Conservation (phyloP, 2,113 vertebrate species). For the Pomatostomus ruficeps region DNA sequence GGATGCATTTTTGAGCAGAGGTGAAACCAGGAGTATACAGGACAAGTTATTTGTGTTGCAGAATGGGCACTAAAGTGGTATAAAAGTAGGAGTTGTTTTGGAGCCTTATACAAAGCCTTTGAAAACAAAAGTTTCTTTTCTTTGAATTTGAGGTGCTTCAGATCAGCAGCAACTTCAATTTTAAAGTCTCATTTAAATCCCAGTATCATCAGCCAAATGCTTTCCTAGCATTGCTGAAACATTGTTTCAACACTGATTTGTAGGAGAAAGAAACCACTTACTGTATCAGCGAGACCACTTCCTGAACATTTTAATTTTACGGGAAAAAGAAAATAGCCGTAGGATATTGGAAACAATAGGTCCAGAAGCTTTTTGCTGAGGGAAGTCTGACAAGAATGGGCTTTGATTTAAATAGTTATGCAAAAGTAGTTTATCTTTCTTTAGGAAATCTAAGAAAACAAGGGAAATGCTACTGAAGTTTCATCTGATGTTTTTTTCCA, state of each 20-base stretch:
- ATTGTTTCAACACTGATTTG: background rate
- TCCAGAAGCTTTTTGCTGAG: background rate
- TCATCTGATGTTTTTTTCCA: background rate
- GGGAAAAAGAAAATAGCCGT: conserved; percentile 23
- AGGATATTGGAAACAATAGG: conserved; percentile 51
- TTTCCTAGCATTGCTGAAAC: background rate
- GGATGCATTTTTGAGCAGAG: background rate
- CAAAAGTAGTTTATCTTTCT: background rate
- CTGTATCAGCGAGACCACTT: background rate
- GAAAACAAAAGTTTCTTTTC: background rate
- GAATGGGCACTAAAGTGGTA: background rate
- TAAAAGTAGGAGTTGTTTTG: background rate
- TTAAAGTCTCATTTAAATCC: background rate
- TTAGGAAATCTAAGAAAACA: background rate
- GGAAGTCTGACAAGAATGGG: background rate
- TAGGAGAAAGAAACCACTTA: background rate
- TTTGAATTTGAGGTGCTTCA: background rate
- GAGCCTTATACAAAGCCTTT: background rate
- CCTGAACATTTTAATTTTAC: conserved; percentile 32
- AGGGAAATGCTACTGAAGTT: background rate
- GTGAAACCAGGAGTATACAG: background rate
- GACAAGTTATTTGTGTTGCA: background rate
- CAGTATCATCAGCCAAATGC: background rate
- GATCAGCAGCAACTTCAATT: background rate
- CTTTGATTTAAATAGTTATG: conserved; percentile 22